Conservation (phyloP, 2,113 vertebrate genomes). For the Coptodon rendalli region DNA sequence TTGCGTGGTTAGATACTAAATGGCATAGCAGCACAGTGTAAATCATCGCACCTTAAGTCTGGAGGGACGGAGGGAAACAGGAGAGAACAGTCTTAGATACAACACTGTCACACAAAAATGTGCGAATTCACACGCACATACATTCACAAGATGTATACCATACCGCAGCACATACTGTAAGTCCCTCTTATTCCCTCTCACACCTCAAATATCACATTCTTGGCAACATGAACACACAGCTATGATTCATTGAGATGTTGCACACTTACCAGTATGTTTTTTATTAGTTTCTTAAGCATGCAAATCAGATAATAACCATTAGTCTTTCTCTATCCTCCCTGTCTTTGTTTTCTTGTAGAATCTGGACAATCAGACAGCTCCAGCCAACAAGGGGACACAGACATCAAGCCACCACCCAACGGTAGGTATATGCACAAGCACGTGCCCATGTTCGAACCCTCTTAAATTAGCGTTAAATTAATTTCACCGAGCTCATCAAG, state of each 20-base stretch:
- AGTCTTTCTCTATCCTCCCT: neutral
- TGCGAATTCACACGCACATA: conserved; percentile 23
- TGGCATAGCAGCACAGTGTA: conserved; percentile 53
- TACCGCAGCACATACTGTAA: conserved; percentile 33
- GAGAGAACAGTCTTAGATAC: conserved; percentile 33
- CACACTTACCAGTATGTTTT: conserved; percentile 22
- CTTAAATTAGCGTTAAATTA: conserved; percentile 32
- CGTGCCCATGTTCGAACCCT: conserved; percentile 15
- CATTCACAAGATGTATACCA: conserved; percentile 28
- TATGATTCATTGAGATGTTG: conserved; percentile 11
- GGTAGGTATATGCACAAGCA: conserved; percentile 68
- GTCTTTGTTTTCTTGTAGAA: conserved; percentile 69
- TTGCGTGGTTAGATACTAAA: conserved; percentile 63
- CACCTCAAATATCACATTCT: conserved; percentile 35
- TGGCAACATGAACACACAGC: neutral
- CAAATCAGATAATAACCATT: conserved; percentile 15
- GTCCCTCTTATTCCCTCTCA: conserved; percentile 23
- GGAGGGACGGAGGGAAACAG: conserved; percentile 21
- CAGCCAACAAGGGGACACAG: conserved; percentile 92
- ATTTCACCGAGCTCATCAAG: conserved; percentile 47
- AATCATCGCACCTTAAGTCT: conserved; percentile 61
- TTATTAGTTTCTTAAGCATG: neutral
- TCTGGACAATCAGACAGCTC: conserved; percentile 94
- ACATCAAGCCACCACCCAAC: conserved; percentile 94
- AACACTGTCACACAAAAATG: conserved; percentile 32